A percentile compares a stretch with the other conserved stretches of the same genome.
phyloP scores from a whole-genome alignment of 2,113 vertebrate species.

The Pluvialis apricaria region DNA sequence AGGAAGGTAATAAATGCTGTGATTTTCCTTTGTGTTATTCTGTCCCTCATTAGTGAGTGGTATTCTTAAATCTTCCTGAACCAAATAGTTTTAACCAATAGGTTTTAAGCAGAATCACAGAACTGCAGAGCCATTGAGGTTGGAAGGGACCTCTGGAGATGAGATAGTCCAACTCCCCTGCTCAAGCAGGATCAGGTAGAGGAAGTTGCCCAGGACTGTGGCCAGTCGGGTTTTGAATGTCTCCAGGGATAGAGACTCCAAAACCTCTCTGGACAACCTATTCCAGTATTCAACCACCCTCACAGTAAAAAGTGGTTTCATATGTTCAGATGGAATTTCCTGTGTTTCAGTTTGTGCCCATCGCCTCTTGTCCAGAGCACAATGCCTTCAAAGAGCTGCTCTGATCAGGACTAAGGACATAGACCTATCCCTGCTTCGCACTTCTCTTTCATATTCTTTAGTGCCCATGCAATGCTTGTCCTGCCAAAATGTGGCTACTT shows the following conservation, averaged over 20 bases:
- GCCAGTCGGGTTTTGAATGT: not conserved
- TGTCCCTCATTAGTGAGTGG: not conserved
- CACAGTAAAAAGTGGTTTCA: not conserved
- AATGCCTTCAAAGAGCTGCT: not conserved
- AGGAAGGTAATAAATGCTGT: not conserved
- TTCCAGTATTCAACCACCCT: not conserved
- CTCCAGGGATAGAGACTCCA: not conserved
- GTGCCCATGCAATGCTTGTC: not conserved
- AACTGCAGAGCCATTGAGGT: not conserved
- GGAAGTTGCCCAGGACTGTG: not conserved
- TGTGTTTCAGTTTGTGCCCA: not conserved
- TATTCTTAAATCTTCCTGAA: not conserved
- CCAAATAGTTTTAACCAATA: not conserved
- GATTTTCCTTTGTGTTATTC: not conserved
- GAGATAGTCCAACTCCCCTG: not conserved
- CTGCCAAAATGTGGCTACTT: not conserved
- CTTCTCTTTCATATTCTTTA: not conserved
- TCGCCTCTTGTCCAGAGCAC: not conserved
- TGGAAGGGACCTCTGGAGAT: not conserved
- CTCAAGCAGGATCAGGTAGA: not conserved
- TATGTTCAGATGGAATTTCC: not conserved
- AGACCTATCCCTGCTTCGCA: not conserved
- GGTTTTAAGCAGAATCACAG: not conserved
- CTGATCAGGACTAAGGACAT: not conserved
- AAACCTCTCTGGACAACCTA: not conserved